Percentiles rank a stretch among this genome's conserved stretches.
These are phyloP conservation scores for Hippoglossus stenolepis DNA, from an alignment of 2,113 vertebrate genomes.

Conservation along the genomic window DNA sequence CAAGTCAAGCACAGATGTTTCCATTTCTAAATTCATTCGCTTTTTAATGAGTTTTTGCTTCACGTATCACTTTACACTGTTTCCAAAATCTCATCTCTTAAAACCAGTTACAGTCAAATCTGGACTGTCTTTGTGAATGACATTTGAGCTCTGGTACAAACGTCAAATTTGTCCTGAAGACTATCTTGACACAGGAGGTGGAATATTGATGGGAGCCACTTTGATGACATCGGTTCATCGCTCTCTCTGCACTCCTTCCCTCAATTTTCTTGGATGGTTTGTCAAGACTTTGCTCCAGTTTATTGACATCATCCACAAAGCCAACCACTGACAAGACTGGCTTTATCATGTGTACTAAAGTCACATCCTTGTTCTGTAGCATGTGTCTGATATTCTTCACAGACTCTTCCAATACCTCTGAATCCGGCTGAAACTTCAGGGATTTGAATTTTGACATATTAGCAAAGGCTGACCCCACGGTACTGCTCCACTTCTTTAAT, in stretches of 20 bases:
- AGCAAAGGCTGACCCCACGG: conserved; percentile 73
- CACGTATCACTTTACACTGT: conserved; percentile 76
- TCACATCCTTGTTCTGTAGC: conserved; percentile 59
- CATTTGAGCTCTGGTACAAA: conserved; percentile 75
- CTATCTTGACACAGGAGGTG: conserved; percentile 76
- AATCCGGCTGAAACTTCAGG: conserved; percentile 50
- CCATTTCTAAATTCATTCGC: conserved; percentile 57
- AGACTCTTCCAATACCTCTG: conserved; percentile 81
- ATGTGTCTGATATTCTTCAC: conserved; percentile 54
- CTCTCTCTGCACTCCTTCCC: conserved; percentile 74
- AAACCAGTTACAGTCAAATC: conserved; percentile 80
- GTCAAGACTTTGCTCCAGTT: conserved; percentile 61
- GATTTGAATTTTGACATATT: conserved; percentile 79
- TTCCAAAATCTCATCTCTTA: conserved; percentile 80
- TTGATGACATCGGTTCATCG: conserved; percentile 64
- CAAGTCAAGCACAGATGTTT: conserved; percentile 76
- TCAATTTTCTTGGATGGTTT: conserved; percentile 55
- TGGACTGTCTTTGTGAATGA: conserved; percentile 55
- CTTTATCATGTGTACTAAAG: conserved; percentile 70
- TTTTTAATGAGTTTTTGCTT: conserved; percentile 70
- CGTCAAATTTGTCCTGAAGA: conserved; percentile 68
- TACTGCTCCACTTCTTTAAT: conserved; percentile 82
- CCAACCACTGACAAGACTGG: conserved; percentile 81
- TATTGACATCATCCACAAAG: conserved; percentile 69
- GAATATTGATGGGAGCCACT: conserved; percentile 70